These are phyloP conservation scores for Aselliscus stoliczkanus DNA, from an alignment of 2,797 vertebrate genomes.

Conservation along the genomic window DNA sequence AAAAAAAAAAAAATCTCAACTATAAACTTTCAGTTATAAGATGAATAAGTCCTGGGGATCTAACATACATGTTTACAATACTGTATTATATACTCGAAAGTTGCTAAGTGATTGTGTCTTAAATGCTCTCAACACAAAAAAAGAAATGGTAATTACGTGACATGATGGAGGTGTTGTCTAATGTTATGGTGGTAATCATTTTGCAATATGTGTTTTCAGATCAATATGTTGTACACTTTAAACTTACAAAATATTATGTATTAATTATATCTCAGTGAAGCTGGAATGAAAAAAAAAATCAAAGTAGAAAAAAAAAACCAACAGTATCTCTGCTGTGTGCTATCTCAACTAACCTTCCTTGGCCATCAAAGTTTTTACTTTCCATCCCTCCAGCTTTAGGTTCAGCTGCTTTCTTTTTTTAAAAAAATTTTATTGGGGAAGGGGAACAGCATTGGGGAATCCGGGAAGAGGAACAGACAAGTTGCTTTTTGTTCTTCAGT, in stretches of 20 bases:
- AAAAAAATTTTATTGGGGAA: too few species aligned
- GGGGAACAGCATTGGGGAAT: too few species aligned
- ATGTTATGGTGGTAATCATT: not conserved
- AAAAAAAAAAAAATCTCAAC: not conserved
- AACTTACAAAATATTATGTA: not conserved
- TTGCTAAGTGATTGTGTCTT: not conserved
- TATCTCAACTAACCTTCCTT: not conserved
- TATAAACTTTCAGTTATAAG: not conserved
- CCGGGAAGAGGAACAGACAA: too few species aligned
- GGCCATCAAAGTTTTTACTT: not conserved
- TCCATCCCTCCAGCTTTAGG: not conserved
- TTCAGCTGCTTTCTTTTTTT: not conserved
- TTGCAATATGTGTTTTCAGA: not conserved
- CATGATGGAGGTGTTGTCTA: not conserved
- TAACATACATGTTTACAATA: not conserved
- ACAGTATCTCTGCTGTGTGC: not conserved
- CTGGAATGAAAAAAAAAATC: not conserved
- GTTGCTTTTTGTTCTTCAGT: too few species aligned
- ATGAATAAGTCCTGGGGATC: not conserved
- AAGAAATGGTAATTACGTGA: not conserved
- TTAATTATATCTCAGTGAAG: not conserved
- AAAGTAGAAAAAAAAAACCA: not conserved
- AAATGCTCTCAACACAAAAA: not conserved
- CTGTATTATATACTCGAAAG: not conserved
- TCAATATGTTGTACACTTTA: not conserved